These are phyloP conservation scores for Neosilurus hyrtlii DNA, from an alignment of 2,797 vertebrate genomes.

Conservation along the genomic window DNA sequence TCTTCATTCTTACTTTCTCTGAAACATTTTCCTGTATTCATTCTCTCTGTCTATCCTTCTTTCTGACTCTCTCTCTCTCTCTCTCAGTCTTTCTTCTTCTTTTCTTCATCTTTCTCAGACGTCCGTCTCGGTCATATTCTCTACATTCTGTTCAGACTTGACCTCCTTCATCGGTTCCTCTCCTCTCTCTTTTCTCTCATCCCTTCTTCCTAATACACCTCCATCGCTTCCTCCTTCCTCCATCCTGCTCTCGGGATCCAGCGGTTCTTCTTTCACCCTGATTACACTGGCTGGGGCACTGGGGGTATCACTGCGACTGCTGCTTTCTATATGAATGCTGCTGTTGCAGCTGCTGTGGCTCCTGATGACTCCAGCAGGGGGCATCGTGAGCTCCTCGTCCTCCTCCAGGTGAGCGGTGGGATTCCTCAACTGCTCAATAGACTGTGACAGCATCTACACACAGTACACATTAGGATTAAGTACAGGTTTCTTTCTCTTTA, in stretches of 20 bases:
- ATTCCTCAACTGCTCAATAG: slow-evolving; percentile 84
- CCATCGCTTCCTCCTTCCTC: slow-evolving; percentile 77
- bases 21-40: background rate
- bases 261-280: slow-evolving; percentile 82
- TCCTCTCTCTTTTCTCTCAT: slow-evolving; percentile 66
- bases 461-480: background rate
- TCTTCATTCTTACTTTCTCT: background rate
- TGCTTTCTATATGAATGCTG: slow-evolving; percentile 52
- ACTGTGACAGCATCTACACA: slow-evolving; percentile 80
- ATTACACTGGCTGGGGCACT: slow-evolving; percentile 53
- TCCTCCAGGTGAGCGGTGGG: slow-evolving; percentile 79
- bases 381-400: slow-evolving; percentile 70
- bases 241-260: slow-evolving; percentile 71
- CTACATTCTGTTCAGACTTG: slow-evolving; percentile 32
- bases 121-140: slow-evolving; percentile 51
- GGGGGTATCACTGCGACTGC: slow-evolving; percentile 14
- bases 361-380: slow-evolving; percentile 60
- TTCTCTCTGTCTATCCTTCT: slow-evolving; percentile 5
- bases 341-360: slow-evolving; percentile 65
- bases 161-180: slow-evolving; percentile 25
- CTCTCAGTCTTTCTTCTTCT: background rate
- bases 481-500: background rate
- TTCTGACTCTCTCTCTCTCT: background rate
- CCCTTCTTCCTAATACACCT: slow-evolving; percentile 76
- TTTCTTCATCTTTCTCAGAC: slow-evolving; percentile 35